These are phyloP conservation scores for Elanoides forficatus DNA, from an alignment of 2,113 vertebrate genomes.

Conservation along the genomic window DNA sequence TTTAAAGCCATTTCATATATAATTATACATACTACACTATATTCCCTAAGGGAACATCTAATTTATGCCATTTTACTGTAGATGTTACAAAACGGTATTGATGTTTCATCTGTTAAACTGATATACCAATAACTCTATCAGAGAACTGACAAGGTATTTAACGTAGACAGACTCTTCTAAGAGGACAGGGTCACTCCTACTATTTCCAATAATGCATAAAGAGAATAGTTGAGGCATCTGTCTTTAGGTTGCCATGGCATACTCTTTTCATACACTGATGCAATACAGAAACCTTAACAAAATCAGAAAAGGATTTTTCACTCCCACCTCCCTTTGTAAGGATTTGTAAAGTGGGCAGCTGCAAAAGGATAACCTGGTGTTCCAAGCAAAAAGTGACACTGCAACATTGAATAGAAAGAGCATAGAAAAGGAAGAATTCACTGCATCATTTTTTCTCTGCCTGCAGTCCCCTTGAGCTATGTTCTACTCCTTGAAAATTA, in stretches of 20 bases:
- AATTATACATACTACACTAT: not conserved
- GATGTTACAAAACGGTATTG: not conserved
- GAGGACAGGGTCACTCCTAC: not conserved
- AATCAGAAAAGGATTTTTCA: not conserved
- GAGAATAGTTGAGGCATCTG: not conserved
- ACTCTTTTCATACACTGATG: not conserved
- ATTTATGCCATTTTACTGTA: not conserved
- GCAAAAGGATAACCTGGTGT: not conserved
- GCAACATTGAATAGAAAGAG: not conserved
- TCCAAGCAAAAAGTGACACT: not conserved
- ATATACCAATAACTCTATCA: not conserved
- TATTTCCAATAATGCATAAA: not conserved
- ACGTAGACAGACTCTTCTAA: not conserved
- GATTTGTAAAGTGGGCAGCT: not conserved
- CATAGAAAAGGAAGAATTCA: not conserved
- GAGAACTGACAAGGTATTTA: not conserved
- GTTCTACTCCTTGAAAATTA: not conserved
- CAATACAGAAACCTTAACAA: not conserved
- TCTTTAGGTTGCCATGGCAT: not conserved
- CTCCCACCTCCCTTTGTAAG: not conserved
- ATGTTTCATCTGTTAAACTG: not conserved
- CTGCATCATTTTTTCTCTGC: not conserved
- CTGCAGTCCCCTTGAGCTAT: not conserved
- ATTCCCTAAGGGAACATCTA: not conserved
- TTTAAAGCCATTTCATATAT: not conserved